Conservation (phyloP, 2,113 vertebrate species). For the Chamaea fasciata region DNA sequence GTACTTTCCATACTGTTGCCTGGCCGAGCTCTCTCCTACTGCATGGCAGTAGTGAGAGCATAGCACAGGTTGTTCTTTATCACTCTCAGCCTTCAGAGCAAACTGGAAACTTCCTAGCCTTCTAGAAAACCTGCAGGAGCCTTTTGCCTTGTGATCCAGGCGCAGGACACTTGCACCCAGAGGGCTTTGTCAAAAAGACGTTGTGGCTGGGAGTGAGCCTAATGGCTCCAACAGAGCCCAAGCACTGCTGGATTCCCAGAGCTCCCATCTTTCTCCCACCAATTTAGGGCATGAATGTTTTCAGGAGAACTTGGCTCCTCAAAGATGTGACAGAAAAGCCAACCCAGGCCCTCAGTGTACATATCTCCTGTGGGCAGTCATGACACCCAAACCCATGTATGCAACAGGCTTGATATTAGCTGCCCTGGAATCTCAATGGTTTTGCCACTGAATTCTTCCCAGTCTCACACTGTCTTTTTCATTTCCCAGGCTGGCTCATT, state of each 20-base stretch:
- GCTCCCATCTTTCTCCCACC: not conserved
- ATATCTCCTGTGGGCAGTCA: not conserved
- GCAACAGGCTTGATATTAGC: not conserved
- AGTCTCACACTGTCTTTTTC: not conserved
- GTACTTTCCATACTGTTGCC: not conserved
- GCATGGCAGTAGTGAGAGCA: not conserved
- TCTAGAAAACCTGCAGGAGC: not conserved
- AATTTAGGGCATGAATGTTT: not conserved
- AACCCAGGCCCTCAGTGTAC: not conserved
- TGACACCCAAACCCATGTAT: not conserved
- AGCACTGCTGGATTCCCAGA: not conserved
- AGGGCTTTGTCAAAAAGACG: not conserved
- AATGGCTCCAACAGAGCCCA: not conserved
- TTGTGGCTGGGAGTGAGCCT: not conserved
- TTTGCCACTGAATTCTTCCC: not conserved
- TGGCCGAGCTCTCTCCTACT: not conserved
- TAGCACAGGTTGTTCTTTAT: not conserved
- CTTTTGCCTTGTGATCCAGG: not conserved
- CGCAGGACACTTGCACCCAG: not conserved
- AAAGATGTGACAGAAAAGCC: not conserved
- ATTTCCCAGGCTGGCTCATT: constrained; percentile 85
- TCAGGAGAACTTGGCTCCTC: not conserved
- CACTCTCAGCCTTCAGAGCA: not conserved
- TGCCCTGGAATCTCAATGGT: not conserved
- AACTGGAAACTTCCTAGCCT: not conserved